A percentile compares a stretch with the other conserved stretches of the same genome.
Conservation (phyloP, 2,797 vertebrate species). For the Phrynocephalus forsythii region DNA sequence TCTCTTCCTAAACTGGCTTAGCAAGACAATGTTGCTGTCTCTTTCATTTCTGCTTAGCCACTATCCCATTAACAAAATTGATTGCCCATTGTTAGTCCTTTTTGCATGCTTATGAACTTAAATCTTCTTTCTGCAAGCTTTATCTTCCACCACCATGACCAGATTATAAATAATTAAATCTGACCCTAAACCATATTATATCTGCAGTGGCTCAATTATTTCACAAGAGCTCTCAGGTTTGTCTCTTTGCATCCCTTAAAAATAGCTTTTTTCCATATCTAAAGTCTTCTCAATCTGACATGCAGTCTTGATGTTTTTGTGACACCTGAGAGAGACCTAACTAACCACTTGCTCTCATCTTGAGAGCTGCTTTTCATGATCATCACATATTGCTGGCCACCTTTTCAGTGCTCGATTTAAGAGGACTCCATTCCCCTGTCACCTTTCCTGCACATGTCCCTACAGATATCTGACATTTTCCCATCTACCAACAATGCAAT, state of each 20-base stretch:
- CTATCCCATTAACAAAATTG: background rate
- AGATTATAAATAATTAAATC: background rate
- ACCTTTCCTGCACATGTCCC: background rate
- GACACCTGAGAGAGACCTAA: background rate
- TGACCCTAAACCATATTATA: background rate
- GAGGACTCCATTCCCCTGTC: background rate
- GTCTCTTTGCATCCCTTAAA: background rate
- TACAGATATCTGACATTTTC: constrained; percentile 3
- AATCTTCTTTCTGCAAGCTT: background rate
- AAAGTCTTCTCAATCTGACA: background rate
- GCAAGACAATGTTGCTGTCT: background rate
- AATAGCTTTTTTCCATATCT: background rate
- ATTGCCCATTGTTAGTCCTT: background rate
- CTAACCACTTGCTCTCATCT: background rate
- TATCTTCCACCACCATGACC: background rate
- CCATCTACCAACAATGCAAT: constrained; percentile 3
- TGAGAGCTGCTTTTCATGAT: background rate
- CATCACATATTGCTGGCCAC: background rate
- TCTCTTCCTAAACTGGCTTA: background rate
- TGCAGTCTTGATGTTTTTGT: background rate
- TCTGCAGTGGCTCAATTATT: background rate
- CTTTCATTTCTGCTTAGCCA: background rate
- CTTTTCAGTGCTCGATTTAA: constrained; percentile 15
- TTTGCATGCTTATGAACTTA: background rate
- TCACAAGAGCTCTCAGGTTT: background rate